Percentiles rank a stretch among this genome's conserved stretches.
Conservation (phyloP, 2,888 invertebrate species). For the Flexamia atlantica region DNA sequence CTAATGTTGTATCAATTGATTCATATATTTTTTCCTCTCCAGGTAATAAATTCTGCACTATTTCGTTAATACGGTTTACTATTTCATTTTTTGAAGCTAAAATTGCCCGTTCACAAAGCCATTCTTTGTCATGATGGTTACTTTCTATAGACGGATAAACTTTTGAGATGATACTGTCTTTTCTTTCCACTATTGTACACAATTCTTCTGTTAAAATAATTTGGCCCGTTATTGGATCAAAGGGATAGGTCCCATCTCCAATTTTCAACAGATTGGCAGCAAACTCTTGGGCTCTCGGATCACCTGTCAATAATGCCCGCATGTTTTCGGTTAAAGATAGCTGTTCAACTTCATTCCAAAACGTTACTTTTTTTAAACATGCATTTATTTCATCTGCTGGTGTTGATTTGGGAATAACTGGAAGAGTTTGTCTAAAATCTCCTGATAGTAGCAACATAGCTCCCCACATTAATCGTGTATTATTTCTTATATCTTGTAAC, state of each 20-base stretch:
- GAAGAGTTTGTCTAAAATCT: conserved; percentile 46
- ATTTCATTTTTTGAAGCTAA: conserved; percentile 72
- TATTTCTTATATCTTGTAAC: not conserved
- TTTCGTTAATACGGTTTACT: conserved; percentile 71
- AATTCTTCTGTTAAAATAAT: conserved; percentile 71
- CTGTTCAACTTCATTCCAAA: conserved; percentile 2
- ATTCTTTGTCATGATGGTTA: conserved; percentile 70
- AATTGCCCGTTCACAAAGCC: conserved; percentile 71
- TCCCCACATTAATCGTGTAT: conserved; percentile 63
- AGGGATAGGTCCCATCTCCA: conserved; percentile 66
- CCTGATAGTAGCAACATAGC: conserved; percentile 48
- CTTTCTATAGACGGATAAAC: conserved; percentile 71
- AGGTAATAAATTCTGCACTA: conserved; percentile 70
- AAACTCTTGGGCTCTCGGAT: not conserved
- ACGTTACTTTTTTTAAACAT: not conserved
- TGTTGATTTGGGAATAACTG: conserved; percentile 66
- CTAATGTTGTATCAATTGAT: conserved; percentile 66
- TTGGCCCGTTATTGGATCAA: conserved; percentile 69
- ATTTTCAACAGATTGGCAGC: conserved; percentile 5
- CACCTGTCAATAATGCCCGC: conserved; percentile 59
- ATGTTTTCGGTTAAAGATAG: conserved; percentile 45
- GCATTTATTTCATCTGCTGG: conserved; percentile 64
- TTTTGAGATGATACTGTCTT: conserved; percentile 70
- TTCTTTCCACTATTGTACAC: conserved; percentile 69
- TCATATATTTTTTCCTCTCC: conserved; percentile 69